Evolutionary conservation across 2,113 vertebrate genomes (phyloP).

Genomic region (Periophthalmodon schlosseri): DNA sequence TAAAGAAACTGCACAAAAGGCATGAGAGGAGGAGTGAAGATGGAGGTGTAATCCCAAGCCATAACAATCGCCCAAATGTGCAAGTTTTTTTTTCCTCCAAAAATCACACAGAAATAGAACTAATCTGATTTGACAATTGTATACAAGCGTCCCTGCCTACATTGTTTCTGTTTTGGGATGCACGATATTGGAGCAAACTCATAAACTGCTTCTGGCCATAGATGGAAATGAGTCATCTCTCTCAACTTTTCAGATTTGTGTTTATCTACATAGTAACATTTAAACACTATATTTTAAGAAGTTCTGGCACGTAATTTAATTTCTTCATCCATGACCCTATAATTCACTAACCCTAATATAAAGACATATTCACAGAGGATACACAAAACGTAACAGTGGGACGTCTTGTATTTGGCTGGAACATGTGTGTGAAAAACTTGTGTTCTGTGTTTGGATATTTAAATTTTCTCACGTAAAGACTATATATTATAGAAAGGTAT

Average conservation of each 20-base stretch:
- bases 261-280: background rate
- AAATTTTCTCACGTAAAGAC: too few species aligned
- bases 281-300: background rate
- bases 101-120: background rate
- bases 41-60: conserved; percentile 3
- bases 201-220: background rate
- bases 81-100: background rate
- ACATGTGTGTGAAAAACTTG: background rate
- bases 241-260: background rate
- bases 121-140: background rate
- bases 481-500: too few species aligned
- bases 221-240: background rate
- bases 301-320: background rate
- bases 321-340: background rate
- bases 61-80: background rate
- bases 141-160: background rate
- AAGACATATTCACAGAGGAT: background rate
- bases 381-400: background rate
- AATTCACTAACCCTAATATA: background rate
- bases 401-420: background rate
- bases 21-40: background rate
- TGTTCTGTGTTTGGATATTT: background rate
- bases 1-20: background rate
- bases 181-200: background rate
- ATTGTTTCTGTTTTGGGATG: background rate